A percentile compares a stretch with the other conserved stretches of the same genome.
Conservation (phyloP, 2,888 invertebrate genomes). For the Xylota sylvarum region DNA sequence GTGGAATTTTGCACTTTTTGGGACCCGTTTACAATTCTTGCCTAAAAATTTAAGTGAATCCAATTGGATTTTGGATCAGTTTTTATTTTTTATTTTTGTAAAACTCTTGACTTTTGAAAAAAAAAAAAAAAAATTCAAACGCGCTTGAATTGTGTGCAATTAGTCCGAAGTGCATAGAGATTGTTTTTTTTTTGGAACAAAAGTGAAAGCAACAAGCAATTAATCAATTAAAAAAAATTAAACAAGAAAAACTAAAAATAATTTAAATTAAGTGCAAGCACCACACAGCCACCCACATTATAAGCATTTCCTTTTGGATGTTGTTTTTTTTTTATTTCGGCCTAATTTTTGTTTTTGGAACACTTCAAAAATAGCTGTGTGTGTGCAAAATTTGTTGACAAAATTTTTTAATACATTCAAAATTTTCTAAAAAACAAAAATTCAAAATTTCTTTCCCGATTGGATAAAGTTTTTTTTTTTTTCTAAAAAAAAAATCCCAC, state of each 20-base stretch:
- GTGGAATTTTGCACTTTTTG: background rate
- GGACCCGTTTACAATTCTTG: background rate
- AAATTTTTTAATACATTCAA: constrained; percentile 23
- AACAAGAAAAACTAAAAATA: constrained; percentile 51
- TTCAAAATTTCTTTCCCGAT: constrained; percentile 45
- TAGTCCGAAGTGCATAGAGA: constrained; percentile 14
- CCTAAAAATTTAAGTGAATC: background rate
- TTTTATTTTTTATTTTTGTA: background rate
- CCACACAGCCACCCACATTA: constrained; percentile 63
- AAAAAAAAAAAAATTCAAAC: background rate
- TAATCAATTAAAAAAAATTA: constrained; percentile 18
- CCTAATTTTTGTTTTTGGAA: constrained; percentile 53
- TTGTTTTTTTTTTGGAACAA: constrained; percentile 10
- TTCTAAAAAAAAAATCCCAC: background rate
- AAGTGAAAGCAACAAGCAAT: constrained; percentile 55
- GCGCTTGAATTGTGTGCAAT: constrained; percentile 4
- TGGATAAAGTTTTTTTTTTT: constrained; percentile 7
- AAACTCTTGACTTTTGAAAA: background rate
- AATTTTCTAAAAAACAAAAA: background rate
- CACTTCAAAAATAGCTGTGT: constrained; percentile 57
- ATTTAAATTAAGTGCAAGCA: constrained; percentile 64
- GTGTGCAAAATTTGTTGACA: constrained; percentile 61
- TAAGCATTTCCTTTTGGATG: constrained; percentile 33
- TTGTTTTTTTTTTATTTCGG: constrained; percentile 36
- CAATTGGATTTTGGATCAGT: constrained; percentile 30